These are phyloP conservation scores for Syritta pipiens DNA, from an alignment of 2,888 invertebrate species.

Conservation along the genomic window DNA sequence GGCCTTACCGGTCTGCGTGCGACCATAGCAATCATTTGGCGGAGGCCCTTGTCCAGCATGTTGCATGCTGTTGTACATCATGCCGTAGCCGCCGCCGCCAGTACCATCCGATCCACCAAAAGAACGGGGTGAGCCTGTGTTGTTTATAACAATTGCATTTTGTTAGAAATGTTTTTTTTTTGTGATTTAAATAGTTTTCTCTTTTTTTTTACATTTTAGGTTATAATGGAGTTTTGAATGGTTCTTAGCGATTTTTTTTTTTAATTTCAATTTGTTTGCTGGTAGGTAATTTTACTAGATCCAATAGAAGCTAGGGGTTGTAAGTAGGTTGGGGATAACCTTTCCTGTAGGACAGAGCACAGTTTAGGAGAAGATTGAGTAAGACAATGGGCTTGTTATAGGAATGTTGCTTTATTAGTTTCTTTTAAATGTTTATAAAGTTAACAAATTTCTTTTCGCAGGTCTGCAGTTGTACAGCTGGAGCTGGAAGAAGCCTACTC, in stretches of 20 bases:
- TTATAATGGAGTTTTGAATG: conserved; percentile 32
- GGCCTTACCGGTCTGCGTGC: conserved; percentile 79
- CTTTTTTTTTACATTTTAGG: conserved; percentile 17
- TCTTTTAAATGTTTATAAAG: too few relatives aligned
- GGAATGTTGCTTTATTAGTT: too few relatives aligned
- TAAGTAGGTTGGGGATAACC: neutral
- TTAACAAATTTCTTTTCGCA: too few relatives aligned
- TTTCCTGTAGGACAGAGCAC: conserved; percentile 21
- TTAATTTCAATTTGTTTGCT: conserved; percentile 22
- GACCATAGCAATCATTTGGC: conserved; percentile 79
- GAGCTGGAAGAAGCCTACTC: too few relatives aligned
- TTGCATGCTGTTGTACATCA: conserved; percentile 76
- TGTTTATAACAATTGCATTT: conserved; percentile 72
- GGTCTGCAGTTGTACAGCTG: too few relatives aligned
- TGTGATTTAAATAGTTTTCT: conserved; percentile 48
- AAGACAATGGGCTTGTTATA: too few relatives aligned
- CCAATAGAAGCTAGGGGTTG: conserved; percentile 31
- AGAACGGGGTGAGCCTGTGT: conserved; percentile 79
- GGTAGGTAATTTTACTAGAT: conserved; percentile 10
- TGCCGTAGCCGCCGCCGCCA: conserved; percentile 74
- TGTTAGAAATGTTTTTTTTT: conserved; percentile 63
- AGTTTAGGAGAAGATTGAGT: too few relatives aligned
- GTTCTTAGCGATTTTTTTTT: conserved; percentile 18
- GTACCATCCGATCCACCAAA: conserved; percentile 77
- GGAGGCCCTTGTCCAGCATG: conserved; percentile 74